Conservation (phyloP, 2,797 vertebrate species). For the Acanthurus leucopareius region DNA sequence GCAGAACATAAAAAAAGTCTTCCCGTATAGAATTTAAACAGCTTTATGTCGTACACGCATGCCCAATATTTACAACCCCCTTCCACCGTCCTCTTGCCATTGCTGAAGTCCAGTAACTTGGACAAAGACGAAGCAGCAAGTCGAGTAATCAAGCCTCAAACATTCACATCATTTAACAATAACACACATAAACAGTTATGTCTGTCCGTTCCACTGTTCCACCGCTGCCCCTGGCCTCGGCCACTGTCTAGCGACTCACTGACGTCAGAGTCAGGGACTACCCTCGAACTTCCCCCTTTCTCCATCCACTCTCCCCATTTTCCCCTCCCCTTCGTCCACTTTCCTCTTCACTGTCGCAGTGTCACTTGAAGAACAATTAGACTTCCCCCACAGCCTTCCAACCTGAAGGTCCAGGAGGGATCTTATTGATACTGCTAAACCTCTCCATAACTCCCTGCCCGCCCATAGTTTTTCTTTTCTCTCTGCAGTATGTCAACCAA, state of each 20-base stretch:
- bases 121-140: slow-evolving; percentile 41
- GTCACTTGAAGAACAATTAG: slow-evolving; percentile 22
- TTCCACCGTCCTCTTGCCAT: not conserved
- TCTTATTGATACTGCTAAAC: slow-evolving; percentile 9
- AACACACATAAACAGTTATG: slow-evolving; percentile 66
- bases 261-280: slow-evolving; percentile 37
- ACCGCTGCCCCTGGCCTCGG: slow-evolving; percentile 14
- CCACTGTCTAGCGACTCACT: slow-evolving; percentile 30
- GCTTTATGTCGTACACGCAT: not conserved
- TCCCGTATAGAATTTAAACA: too few relatives aligned
- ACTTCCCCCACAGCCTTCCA: slow-evolving; percentile 10
- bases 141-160: slow-evolving; percentile 50
- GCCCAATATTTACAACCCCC: slow-evolving; percentile 10
- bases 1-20: not conserved
- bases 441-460: slow-evolving; percentile 20
- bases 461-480: slow-evolving; percentile 6
- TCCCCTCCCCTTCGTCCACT: slow-evolving; percentile 22
- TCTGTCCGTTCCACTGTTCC: slow-evolving; percentile 43
- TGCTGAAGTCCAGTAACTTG: slow-evolving; percentile 8
- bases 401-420: slow-evolving; percentile 11
- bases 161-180: slow-evolving; percentile 48
- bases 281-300: not conserved
- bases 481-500: slow-evolving; percentile 11
- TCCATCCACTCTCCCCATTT: slow-evolving; percentile 5
- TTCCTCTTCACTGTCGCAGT: slow-evolving; percentile 10